A percentile compares a stretch with the other conserved stretches of the same genome.
phyloP scores from a whole-genome alignment of 1,140 invertebrate species.

The Ceratina calcarata region DNA sequence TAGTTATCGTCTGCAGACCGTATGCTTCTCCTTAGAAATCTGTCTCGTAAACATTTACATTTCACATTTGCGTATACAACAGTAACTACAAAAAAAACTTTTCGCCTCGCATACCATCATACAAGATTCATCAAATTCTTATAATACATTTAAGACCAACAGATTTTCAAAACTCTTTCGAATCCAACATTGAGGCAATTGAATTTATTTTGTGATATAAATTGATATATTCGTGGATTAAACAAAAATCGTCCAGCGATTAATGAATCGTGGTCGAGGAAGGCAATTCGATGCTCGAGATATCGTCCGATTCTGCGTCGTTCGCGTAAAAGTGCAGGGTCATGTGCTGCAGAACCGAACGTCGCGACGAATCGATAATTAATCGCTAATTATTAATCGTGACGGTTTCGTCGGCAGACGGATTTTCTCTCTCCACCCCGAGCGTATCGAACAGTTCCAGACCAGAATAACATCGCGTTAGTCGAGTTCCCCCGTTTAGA shows the following conservation, averaged over 20 bases:
- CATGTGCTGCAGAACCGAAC: slow-evolving; percentile 11
- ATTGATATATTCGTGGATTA: no score
- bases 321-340: slow-evolving; percentile 38
- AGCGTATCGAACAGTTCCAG: background rate
- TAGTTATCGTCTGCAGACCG: background rate
- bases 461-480: slow-evolving; percentile 1
- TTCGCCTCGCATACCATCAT: no score
- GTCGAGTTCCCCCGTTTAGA: background rate
- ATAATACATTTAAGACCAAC: no score
- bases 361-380: slow-evolving; percentile 59
- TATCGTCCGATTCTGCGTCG: background rate
- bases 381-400: slow-evolving; percentile 55
- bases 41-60: slow-evolving; percentile 11
- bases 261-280: background rate
- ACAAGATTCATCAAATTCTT: no score
- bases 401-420: slow-evolving; percentile 1
- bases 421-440: background rate
- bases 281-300: background rate
- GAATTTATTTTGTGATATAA: no score
- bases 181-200: no score
- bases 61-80: background rate
- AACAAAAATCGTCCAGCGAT: no score
- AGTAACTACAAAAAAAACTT: background rate
- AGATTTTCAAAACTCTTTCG: background rate
- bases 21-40: background rate